Evolutionary conservation across 2,888 invertebrate genomes (phyloP).

Genomic region (Standfussiana lucernea): DNA sequence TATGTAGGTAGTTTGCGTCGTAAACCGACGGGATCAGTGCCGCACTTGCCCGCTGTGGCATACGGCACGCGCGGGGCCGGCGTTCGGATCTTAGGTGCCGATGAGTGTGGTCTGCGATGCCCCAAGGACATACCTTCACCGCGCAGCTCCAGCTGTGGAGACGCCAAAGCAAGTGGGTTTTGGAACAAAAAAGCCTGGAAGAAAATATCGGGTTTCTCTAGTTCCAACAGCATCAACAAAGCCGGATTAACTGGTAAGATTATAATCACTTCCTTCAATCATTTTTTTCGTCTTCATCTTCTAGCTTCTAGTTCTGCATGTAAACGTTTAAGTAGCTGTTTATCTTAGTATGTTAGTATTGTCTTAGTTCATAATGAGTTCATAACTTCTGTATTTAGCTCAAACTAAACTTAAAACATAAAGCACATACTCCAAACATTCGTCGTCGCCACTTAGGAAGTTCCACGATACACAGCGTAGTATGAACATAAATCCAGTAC

Average conservation of each 20-base stretch:
- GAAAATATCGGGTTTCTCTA: slow-evolving; percentile 94
- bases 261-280: slow-evolving; percentile 16
- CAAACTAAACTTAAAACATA: slow-evolving; percentile 74
- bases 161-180: slow-evolving; percentile 90
- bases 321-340: slow-evolving; percentile 54
- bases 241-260: slow-evolving; percentile 92
- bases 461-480: slow-evolving; percentile 78
- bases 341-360: slow-evolving; percentile 51
- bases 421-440: slow-evolving; percentile 70
- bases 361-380: slow-evolving; percentile 58
- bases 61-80: slow-evolving; percentile 89
- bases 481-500: slow-evolving; percentile 70
- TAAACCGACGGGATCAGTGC: slow-evolving; percentile 88
- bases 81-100: slow-evolving; percentile 87
- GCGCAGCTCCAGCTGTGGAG: slow-evolving; percentile 88
- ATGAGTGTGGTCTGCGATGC: slow-evolving; percentile 85
- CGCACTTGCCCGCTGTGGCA: slow-evolving; percentile 88
- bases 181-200: slow-evolving; percentile 95
- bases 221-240: slow-evolving; percentile 93
- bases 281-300: slow-evolving; percentile 46
- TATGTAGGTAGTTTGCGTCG: slow-evolving; percentile 93
- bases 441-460: slow-evolving; percentile 73
- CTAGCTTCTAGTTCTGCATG: slow-evolving; percentile 61
- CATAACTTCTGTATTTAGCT: slow-evolving; percentile 84
- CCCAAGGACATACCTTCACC: slow-evolving; percentile 84